A percentile compares a stretch with the other conserved stretches of the same genome.
Evolutionary conservation across 2,113 vertebrate species (phyloP).

Genomic region (Erythrocercus mccallii): DNA sequence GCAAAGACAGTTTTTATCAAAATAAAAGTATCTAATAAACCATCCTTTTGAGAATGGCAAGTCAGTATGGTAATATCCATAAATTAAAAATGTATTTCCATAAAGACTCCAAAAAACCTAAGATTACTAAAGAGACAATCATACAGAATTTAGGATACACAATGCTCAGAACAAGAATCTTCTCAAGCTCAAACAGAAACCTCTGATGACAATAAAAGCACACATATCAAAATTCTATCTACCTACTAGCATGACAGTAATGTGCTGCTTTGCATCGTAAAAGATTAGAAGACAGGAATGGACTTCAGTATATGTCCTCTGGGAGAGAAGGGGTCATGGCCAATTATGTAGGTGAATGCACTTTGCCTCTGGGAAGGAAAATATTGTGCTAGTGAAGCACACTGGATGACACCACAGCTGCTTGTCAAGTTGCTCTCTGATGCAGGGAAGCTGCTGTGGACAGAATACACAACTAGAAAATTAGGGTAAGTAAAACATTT

Average conservation of each 20-base stretch:
- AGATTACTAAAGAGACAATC: neutral
- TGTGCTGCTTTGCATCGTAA: neutral
- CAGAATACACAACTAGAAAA: neutral
- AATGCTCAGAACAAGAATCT: slow-evolving; percentile 48
- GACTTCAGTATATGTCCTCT: neutral
- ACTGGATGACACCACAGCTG: neutral
- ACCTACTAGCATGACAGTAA: slow-evolving; percentile 3
- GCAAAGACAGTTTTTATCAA: slow-evolving; percentile 61
- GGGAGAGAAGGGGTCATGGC: neutral
- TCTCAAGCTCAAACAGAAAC: slow-evolving; percentile 34
- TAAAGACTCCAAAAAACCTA: neutral
- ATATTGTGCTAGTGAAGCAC: neutral
- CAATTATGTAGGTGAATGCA: slow-evolving; percentile 48
- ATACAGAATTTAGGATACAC: neutral
- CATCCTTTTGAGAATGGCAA: slow-evolving; percentile 20
- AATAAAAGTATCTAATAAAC: slow-evolving; percentile 65
- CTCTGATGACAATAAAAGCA: slow-evolving; percentile 25
- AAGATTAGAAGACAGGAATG: slow-evolving; percentile 12
- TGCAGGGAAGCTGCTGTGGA: neutral
- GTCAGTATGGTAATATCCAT: slow-evolving; percentile 1
- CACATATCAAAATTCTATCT: slow-evolving; percentile 59
- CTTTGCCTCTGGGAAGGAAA: slow-evolving; percentile 20
- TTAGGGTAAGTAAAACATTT: neutral
- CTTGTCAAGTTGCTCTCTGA: neutral
- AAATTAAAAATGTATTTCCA: slow-evolving; percentile 25